phyloP scores from a whole-genome alignment of 2,797 vertebrate genomes.

The Benthosema pterotum region DNA sequence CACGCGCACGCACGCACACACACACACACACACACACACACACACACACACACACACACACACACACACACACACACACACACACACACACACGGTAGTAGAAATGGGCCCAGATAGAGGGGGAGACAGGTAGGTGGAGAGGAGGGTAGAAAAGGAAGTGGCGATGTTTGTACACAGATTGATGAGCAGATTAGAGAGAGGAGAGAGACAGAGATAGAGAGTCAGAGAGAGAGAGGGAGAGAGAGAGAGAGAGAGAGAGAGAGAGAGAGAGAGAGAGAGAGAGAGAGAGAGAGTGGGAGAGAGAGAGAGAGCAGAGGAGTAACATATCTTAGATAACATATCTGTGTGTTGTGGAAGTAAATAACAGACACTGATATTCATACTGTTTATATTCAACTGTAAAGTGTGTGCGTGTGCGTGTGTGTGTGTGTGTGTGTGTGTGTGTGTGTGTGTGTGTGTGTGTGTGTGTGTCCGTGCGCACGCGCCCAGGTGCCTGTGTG shows the following conservation, averaged over 20 bases:
- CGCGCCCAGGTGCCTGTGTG: too few relatives aligned
- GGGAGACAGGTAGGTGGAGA: too few relatives aligned
- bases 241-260: slow-evolving; percentile 28
- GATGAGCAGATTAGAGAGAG: slow-evolving; percentile 63
- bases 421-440: too few relatives aligned
- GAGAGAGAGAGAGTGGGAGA: slow-evolving; percentile 23
- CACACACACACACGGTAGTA: too few relatives aligned
- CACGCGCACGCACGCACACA: slow-evolving; percentile 64
- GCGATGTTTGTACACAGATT: slow-evolving; percentile 43
- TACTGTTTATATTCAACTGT: too few relatives aligned
- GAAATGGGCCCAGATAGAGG: too few relatives aligned
- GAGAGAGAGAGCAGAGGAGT: not conserved
- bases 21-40: slow-evolving; percentile 48
- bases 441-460: not conserved
- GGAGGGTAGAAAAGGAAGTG: too few relatives aligned
- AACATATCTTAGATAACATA: too few relatives aligned
- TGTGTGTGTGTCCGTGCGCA: too few relatives aligned
- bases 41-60: slow-evolving; percentile 28
- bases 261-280: slow-evolving; percentile 48
- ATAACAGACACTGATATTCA: too few relatives aligned
- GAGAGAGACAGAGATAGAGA: too few relatives aligned
- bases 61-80: slow-evolving; percentile 8
- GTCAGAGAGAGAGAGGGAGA: slow-evolving; percentile 38
- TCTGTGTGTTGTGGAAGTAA: not conserved
- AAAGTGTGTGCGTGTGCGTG: too few relatives aligned